phyloP scores from a whole-genome alignment of 2,797 vertebrate genomes.

The Lophius americanus region DNA sequence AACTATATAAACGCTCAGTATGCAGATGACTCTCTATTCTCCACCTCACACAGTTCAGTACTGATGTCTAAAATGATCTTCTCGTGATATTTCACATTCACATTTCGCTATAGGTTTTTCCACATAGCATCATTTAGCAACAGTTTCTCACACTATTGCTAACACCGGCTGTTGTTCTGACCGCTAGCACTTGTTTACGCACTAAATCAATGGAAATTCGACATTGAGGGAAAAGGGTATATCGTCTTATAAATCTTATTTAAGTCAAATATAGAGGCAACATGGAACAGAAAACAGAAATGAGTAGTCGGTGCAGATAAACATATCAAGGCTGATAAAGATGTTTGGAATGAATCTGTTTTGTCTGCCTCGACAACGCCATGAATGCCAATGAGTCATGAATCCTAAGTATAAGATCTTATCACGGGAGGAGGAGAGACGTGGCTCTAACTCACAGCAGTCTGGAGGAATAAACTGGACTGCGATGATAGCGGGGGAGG shows the following conservation, averaged over 20 bases:
- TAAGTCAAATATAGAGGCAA: constrained; percentile 2
- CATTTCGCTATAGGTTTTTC: too few relatives aligned
- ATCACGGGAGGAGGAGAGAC: constrained; percentile 41
- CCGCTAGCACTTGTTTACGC: too few relatives aligned
- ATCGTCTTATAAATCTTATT: not conserved
- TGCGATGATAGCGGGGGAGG: constrained; percentile 17
- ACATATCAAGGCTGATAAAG: constrained; percentile 22
- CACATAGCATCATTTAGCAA: too few relatives aligned
- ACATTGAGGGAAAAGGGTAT: too few relatives aligned
- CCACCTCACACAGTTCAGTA: too few relatives aligned
- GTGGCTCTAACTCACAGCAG: constrained; percentile 39
- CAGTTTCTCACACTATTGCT: too few relatives aligned
- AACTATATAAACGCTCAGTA: too few relatives aligned
- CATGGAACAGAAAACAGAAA: constrained; percentile 24
- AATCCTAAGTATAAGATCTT: constrained; percentile 36
- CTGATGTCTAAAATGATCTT: too few relatives aligned
- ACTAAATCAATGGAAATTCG: too few relatives aligned
- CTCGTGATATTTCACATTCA: too few relatives aligned
- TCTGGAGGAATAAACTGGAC: constrained; percentile 24
- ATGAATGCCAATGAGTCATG: constrained; percentile 38
- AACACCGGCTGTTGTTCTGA: too few relatives aligned
- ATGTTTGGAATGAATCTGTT: constrained; percentile 52
- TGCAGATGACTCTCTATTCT: too few relatives aligned
- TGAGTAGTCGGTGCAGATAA: constrained; percentile 12
- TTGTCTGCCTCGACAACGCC: constrained; percentile 23